These are phyloP conservation scores for Parascotia fuliginaria DNA, from an alignment of 2,888 invertebrate species.

Conservation along the genomic window DNA sequence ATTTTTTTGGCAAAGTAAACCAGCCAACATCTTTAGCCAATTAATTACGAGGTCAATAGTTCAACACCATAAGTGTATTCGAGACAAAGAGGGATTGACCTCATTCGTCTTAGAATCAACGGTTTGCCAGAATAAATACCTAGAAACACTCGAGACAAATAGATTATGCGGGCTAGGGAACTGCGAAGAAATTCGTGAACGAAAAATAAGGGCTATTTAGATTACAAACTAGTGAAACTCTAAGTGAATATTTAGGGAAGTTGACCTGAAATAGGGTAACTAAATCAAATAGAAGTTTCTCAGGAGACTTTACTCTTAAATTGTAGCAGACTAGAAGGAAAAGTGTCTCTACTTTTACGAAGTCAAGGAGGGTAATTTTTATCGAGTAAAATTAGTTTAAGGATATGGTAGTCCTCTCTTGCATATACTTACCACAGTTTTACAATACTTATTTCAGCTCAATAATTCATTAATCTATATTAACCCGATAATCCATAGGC, in stretches of 20 bases:
- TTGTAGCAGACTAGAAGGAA: no score
- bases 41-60: conserved; percentile 19
- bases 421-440: no score
- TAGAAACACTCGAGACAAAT: conserved; percentile 17
- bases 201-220: conserved; percentile 1
- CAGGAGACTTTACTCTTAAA: no score
- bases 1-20: not conserved
- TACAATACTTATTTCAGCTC: no score
- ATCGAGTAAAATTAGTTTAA: no score
- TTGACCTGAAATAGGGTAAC: not conserved
- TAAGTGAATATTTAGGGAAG: not conserved
- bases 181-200: not conserved
- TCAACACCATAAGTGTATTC: conserved; percentile 17
- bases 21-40: conserved; percentile 11
- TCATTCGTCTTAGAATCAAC: conserved; percentile 14
- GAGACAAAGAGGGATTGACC: conserved; percentile 31
- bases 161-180: conserved; percentile 10
- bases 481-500: no score
- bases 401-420: no score
- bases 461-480: no score
- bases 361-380: no score
- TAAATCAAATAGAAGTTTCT: not conserved
- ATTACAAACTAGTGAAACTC: conserved; percentile 1
- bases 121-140: conserved; percentile 40
- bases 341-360: no score